Evolutionary conservation across 2,888 invertebrate genomes (phyloP).

Genomic region (Uloborus plumipes): DNA sequence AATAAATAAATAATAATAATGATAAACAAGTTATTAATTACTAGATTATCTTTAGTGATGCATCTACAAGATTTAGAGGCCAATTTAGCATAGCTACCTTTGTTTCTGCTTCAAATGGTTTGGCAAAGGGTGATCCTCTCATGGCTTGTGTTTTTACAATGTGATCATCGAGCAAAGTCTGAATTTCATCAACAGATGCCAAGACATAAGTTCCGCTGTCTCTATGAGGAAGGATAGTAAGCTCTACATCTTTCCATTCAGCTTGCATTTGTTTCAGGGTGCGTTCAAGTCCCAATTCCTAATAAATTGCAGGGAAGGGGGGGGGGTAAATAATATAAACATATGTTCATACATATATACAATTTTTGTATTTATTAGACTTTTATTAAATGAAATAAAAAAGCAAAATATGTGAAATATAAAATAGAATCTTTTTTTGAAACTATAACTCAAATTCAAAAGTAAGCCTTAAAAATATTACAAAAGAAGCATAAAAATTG

Average conservation of each 20-base stretch:
- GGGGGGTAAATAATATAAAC: no score
- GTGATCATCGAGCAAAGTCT: constrained; percentile 75
- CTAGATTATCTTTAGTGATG: no score
- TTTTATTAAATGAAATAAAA: no score
- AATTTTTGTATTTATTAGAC: no score
- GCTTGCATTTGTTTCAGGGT: constrained; percentile 83
- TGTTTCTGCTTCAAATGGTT: constrained; percentile 80
- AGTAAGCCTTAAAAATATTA: no score
- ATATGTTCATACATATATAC: no score
- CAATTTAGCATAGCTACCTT: constrained; percentile 66
- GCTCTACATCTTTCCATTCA: constrained; percentile 84
- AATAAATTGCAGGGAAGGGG: not conserved
- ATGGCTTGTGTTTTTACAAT: constrained; percentile 74
- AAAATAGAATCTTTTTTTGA: no score
- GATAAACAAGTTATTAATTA: no score
- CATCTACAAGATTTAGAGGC: no score
- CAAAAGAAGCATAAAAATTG: not conserved
- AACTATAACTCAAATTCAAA: no score
- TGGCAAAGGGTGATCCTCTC: constrained; percentile 77
- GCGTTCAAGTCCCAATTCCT: constrained; percentile 81
- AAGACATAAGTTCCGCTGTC: constrained; percentile 82
- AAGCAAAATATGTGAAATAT: no score
- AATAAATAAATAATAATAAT: no score
- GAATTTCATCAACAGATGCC: constrained; percentile 82
- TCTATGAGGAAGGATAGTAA: constrained; percentile 79